Percentiles rank a stretch among this genome's conserved stretches.
These are phyloP conservation scores for Puntigrus tetrazona DNA, from an alignment of 2,113 vertebrate species.

Conservation along the genomic window DNA sequence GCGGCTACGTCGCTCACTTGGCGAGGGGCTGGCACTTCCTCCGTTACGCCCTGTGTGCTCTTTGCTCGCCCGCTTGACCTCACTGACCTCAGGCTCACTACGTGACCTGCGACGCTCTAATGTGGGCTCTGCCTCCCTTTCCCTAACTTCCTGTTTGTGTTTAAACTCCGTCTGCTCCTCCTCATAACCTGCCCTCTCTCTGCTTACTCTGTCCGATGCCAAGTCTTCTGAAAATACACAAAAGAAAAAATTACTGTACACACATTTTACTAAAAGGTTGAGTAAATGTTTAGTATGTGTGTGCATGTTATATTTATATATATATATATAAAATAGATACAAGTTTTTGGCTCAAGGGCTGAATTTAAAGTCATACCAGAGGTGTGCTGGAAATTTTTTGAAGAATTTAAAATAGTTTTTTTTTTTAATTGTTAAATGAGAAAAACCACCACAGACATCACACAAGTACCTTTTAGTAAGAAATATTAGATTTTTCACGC, in stretches of 20 bases:
- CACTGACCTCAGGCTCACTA: conserved; percentile 79
- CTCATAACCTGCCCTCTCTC: conserved; percentile 86
- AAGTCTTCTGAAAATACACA: conserved; percentile 83
- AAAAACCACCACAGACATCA: no score
- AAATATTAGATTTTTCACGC: no score
- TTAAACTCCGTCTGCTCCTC: conserved; percentile 84
- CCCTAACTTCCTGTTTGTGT: conserved; percentile 85
- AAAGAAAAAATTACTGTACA: not conserved
- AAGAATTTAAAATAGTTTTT: no score
- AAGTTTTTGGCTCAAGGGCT: no score
- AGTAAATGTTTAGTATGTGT: no score
- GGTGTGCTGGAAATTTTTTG: no score
- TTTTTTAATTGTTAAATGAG: no score
- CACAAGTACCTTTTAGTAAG: no score
- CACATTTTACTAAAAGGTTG: not conserved
- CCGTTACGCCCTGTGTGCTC: conserved; percentile 79
- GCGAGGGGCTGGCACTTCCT: conserved; percentile 53
- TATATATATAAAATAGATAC: no score
- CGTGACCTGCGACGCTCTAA: conserved; percentile 90
- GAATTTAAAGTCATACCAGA: no score
- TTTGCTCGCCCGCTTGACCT: conserved; percentile 83
- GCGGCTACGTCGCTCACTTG: conserved; percentile 51
- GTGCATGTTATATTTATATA: no score
- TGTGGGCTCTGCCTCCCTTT: conserved; percentile 82
- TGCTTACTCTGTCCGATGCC: conserved; percentile 83